Percentiles rank a stretch among this genome's conserved stretches.
Evolutionary conservation across 1,140 invertebrate genomes (phyloP).

Genomic region (Drosophila carrolli): DNA sequence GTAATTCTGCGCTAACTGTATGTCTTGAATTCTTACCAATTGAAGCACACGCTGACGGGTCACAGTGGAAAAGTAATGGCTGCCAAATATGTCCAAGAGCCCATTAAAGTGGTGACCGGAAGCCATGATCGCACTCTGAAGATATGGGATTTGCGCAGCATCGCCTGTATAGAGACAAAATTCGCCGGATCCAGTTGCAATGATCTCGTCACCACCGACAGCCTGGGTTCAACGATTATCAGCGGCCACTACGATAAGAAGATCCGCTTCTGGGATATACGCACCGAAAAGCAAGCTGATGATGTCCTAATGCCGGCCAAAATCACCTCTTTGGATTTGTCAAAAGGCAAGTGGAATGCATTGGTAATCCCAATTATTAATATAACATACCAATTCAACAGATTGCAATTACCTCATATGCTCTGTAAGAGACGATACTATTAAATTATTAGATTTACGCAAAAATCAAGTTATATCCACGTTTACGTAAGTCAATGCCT

Average conservation of each 20-base stretch:
- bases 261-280: slow-evolving; percentile 98
- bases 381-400: slow-evolving; percentile 84
- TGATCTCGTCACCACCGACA: slow-evolving; percentile 95
- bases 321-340: slow-evolving; percentile 97
- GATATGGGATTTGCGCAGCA: slow-evolving; percentile 97
- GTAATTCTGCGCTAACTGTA: slow-evolving; percentile 37
- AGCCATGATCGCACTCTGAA: slow-evolving; percentile 98
- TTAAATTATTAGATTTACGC: slow-evolving; percentile 96
- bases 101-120: slow-evolving; percentile 95
- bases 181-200: slow-evolving; percentile 98
- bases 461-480: slow-evolving; percentile 96
- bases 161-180: slow-evolving; percentile 97
- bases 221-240: slow-evolving; percentile 95
- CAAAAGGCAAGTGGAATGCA: slow-evolving; percentile 89
- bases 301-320: slow-evolving; percentile 96
- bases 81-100: slow-evolving; percentile 95
- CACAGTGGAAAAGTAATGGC: slow-evolving; percentile 98
- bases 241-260: slow-evolving; percentile 99
- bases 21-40: slow-evolving; percentile 45
- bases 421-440: slow-evolving; percentile 96
- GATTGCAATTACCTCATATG: slow-evolving; percentile 95
- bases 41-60: slow-evolving; percentile 97
- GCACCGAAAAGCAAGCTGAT: slow-evolving; percentile 91
- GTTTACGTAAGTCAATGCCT: slow-evolving; percentile 89
- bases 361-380: neutral